A percentile compares a stretch with the other conserved stretches of the same genome.
Conservation (phyloP, 30 jellyfish, hydroid and myxozoan species). For the Nemopilema nomurai region DNA sequence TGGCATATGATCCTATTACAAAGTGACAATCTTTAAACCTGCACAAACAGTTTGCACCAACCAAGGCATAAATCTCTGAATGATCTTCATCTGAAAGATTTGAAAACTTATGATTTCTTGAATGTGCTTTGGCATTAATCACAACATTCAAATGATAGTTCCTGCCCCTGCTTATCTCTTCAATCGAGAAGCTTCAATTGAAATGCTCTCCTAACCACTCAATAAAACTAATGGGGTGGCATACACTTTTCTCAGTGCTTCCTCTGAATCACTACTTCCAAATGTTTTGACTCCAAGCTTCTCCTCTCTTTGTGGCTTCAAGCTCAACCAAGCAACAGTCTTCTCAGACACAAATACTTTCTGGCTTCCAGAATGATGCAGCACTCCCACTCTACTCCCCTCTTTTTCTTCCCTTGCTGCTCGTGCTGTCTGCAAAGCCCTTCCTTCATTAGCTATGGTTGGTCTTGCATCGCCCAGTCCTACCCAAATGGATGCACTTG, state of each 20-base stretch:
- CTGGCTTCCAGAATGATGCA: slow-evolving; percentile 24
- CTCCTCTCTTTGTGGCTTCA: slow-evolving; percentile 9
- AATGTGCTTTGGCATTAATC: background rate
- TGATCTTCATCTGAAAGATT: slow-evolving; percentile 6
- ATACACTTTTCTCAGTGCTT: slow-evolving; percentile 7
- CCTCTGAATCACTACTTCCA: slow-evolving; percentile 28
- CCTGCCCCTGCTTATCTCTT: slow-evolving; percentile 1
- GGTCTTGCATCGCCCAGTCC: too few species aligned
- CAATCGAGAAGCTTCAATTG: slow-evolving; percentile 34
- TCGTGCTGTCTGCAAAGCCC: too few species aligned
- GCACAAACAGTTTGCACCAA: slow-evolving; percentile 23
- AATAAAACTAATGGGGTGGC: background rate
- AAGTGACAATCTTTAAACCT: slow-evolving; percentile 15
- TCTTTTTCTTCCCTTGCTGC: too few species aligned
- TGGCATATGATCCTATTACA: too few species aligned
- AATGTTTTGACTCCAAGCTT: slow-evolving; percentile 33
- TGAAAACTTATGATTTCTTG: slow-evolving; percentile 4
- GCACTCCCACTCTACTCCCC: slow-evolving; percentile 21
- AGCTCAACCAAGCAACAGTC: slow-evolving; percentile 8
- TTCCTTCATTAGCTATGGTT: background rate
- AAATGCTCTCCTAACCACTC: background rate
- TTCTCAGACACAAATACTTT: slow-evolving; percentile 4
- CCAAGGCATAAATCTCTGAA: background rate
- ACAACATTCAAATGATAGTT: slow-evolving; percentile 1
- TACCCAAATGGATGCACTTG: too few species aligned